Base-by-base conservation (phyloP, 2,888 invertebrate genomes). In the Mystacides longicornis region DNA sequence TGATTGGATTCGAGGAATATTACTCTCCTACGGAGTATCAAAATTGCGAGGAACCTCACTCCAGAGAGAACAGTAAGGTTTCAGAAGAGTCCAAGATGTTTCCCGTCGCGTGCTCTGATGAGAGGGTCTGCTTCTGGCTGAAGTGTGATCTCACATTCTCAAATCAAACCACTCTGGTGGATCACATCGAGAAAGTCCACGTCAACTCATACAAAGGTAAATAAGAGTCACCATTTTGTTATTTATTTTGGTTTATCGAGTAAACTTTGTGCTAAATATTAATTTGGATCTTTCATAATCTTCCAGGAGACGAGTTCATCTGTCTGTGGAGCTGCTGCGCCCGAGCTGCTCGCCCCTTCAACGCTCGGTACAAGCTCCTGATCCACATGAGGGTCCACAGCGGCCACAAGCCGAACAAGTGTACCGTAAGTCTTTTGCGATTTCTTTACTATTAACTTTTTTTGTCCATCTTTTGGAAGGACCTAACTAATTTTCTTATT, bases 371-470 rank as follows among this genome's bases (percentile, higher is more conserved):
- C 78, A 99, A 98, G 72, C 78, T 99, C 45, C 83, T 97, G 42
- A 98, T 91, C 51, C 96, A 97, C 68, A 95, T 98, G 93, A 75
- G 98, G 16, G 90, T 97, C 0, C 99, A 99, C 71, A 96, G 95
- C 19, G 97, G 98, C 3, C 97, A 99, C 68, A 98, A 98, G 69
- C 98, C 98, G 0, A 96, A 98, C 71, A 88, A 92, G 71, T 99
- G 98, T 73, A 89, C 91, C 72, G 97, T 98, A 77, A 88, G 91
- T 85, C 60, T 31, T 9, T 31, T n/a, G n/a, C n/a, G n/a, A 27
- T 27, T 7, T 27, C 5, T 27, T 27, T 27, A 27, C 11, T 27
- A 5, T 7, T 27, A 27, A 7, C 11, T 7, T 11, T 27, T 5
- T 11, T 27, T 27, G 27, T 7, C 18, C 4, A 48, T n/a, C 48